Conservation (phyloP, 2,888 invertebrate species). For the Cheiracanthium punctorium region DNA sequence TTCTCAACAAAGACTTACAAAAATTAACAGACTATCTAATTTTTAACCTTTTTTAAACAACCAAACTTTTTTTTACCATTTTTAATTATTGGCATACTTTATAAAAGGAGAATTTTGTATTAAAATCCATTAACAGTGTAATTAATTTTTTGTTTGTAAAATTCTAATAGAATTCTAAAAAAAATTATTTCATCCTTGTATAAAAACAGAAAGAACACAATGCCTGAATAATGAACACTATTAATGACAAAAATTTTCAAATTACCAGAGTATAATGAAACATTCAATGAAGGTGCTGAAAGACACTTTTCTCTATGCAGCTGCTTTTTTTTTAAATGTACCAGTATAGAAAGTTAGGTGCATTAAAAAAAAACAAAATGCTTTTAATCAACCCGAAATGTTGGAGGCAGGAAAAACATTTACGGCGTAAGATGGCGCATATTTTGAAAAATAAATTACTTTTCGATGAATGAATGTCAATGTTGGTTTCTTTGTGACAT, state of each 20-base stretch:
- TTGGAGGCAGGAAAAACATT: neutral
- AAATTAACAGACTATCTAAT: too few species aligned
- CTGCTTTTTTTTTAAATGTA: neutral
- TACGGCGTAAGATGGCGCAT: neutral
- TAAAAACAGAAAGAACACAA: neutral
- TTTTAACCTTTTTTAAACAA: too few species aligned
- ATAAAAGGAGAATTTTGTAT: neutral
- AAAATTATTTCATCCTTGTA: neutral
- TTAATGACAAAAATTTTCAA: neutral
- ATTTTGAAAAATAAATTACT: slow-evolving; percentile 9
- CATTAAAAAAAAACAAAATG: neutral
- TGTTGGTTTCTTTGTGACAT: neutral
- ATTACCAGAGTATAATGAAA: neutral
- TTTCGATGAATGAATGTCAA: neutral
- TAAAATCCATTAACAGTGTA: neutral
- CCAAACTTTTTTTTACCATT: neutral
- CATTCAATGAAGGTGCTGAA: neutral
- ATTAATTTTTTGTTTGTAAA: neutral
- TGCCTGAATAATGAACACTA: neutral
- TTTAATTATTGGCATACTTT: neutral
- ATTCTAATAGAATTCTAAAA: neutral
- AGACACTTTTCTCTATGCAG: neutral
- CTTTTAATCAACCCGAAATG: neutral
- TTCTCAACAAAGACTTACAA: too few species aligned
- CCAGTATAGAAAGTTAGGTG: too few species aligned